Conservation (phyloP, 2,797 vertebrate genomes). For the Hydrocynus forskahlii region DNA sequence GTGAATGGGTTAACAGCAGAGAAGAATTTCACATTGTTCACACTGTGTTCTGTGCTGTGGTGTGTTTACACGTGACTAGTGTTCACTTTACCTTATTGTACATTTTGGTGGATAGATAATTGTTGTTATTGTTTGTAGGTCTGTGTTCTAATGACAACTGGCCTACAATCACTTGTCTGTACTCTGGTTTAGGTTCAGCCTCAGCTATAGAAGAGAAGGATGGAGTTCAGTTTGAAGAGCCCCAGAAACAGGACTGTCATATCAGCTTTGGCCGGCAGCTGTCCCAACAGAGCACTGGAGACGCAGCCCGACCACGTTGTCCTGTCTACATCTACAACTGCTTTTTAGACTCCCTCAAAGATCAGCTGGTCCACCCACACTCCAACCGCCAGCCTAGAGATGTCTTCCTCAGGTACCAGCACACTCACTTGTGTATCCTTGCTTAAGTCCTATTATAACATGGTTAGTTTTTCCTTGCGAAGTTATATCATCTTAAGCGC, state of each 20-base stretch:
- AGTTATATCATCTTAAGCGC: neutral
- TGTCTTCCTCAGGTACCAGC: slow-evolving; percentile 86
- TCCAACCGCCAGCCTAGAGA: slow-evolving; percentile 81
- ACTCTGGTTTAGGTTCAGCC: neutral
- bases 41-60: too few relatives aligned
- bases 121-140: too few relatives aligned
- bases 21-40: too few relatives aligned
- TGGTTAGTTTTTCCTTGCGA: neutral
- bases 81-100: too few relatives aligned
- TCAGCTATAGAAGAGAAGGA: slow-evolving; percentile 76
- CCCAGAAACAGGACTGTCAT: slow-evolving; percentile 75
- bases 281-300: slow-evolving; percentile 80
- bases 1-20: too few relatives aligned
- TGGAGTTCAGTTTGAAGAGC: slow-evolving; percentile 78
- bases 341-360: slow-evolving; percentile 87
- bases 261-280: slow-evolving; percentile 80
- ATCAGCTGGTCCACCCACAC: slow-evolving; percentile 86
- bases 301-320: slow-evolving; percentile 81
- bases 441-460: neutral
- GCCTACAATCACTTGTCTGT: neutral
- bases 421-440: neutral
- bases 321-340: slow-evolving; percentile 96
- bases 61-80: too few relatives aligned
- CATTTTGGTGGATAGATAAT: too few relatives aligned
- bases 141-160: too few relatives aligned